Conservation (phyloP, 2,113 vertebrate genomes). For the Atrichornis clamosus region DNA sequence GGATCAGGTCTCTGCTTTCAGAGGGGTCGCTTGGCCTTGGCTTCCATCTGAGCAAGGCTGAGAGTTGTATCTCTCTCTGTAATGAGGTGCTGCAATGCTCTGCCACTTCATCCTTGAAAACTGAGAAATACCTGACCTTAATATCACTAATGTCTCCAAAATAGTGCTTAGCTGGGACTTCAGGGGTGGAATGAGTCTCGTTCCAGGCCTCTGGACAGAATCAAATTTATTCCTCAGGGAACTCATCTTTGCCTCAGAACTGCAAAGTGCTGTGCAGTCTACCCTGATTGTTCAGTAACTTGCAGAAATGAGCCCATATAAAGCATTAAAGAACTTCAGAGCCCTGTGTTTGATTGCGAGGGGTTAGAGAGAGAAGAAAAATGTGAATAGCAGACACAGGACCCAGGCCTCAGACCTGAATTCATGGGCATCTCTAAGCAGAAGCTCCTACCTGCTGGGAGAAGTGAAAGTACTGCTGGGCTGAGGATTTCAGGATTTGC, state of each 20-base stretch:
- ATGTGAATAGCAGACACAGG: background rate
- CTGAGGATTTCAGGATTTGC: background rate
- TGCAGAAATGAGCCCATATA: constrained; percentile 35
- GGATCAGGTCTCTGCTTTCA: background rate
- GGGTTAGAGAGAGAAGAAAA: background rate
- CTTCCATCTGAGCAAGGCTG: background rate
- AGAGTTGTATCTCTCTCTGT: background rate
- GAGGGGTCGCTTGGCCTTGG: background rate
- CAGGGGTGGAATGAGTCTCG: background rate
- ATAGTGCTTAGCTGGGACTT: background rate
- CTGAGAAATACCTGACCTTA: background rate
- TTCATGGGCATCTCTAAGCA: background rate
- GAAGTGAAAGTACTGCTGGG: background rate
- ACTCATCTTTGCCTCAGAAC: constrained; percentile 27
- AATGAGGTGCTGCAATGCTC: background rate
- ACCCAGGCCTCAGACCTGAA: background rate
- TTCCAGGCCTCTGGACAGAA: background rate
- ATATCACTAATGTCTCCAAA: constrained; percentile 24
- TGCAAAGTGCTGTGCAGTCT: constrained; percentile 28
- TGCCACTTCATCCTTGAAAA: background rate
- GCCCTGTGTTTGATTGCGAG: background rate
- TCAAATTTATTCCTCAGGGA: constrained; percentile 54
- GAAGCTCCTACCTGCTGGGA: background rate
- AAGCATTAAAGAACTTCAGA: constrained; percentile 38
- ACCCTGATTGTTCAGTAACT: constrained; percentile 20